These are phyloP conservation scores for Pyrocephalus nanus DNA, from an alignment of 2,797 vertebrate species.

Conservation along the genomic window DNA sequence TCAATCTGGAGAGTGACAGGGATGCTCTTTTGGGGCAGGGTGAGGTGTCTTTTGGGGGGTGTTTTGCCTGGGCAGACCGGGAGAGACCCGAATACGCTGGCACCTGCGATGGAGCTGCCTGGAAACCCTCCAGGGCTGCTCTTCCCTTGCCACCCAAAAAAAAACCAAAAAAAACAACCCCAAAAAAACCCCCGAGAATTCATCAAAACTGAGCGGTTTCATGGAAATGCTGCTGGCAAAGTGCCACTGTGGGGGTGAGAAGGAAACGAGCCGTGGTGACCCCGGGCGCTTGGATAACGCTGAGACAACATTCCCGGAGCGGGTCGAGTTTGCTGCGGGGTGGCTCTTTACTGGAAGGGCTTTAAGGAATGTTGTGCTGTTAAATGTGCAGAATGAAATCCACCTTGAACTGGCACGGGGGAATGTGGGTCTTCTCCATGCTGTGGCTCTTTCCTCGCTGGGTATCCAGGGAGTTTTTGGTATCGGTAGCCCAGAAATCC, in stretches of 20 bases:
- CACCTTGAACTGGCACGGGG: neutral
- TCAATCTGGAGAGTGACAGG: neutral
- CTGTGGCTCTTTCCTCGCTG: neutral
- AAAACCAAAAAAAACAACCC: too few species aligned
- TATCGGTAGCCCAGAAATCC: neutral
- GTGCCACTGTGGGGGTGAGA: neutral
- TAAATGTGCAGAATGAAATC: neutral
- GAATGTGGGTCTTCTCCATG: neutral
- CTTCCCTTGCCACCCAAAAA: neutral
- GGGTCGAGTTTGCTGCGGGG: neutral
- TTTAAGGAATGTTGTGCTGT: neutral
- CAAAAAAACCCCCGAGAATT: neutral
- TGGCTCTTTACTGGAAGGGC: neutral
- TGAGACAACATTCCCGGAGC: neutral
- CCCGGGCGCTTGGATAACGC: neutral
- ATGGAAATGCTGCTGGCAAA: constrained; percentile 6
- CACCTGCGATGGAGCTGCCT: neutral
- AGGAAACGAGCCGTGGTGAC: neutral
- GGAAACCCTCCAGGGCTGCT: neutral
- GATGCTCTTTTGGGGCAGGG: neutral
- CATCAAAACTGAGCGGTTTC: neutral
- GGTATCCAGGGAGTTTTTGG: neutral
- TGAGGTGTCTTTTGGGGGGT: neutral
- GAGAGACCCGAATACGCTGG: neutral
- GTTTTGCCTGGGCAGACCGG: neutral